phyloP scores from a whole-genome alignment of 2,113 vertebrate genomes.

The Rhinogobius similis region DNA sequence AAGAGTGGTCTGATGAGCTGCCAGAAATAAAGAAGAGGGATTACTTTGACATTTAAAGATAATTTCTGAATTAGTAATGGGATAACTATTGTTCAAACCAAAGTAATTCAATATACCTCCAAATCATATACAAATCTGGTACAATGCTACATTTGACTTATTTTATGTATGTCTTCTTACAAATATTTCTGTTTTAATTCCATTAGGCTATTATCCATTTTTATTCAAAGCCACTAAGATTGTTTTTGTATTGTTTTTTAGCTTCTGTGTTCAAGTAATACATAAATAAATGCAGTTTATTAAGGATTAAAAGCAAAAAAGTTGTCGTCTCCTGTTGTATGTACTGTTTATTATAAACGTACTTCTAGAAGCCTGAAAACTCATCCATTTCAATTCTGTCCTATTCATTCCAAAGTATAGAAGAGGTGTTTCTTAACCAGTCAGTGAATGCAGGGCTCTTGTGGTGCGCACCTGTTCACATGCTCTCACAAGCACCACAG shows the following conservation, averaged over 20 bases:
- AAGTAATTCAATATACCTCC: too few species aligned
- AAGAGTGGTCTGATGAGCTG: neutral
- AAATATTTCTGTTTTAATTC: neutral
- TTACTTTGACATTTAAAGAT: neutral
- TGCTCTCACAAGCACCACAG: neutral
- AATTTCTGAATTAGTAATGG: too few species aligned
- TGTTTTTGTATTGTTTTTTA: too few species aligned
- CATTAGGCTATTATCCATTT: neutral
- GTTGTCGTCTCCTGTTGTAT: too few species aligned
- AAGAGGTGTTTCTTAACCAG: neutral
- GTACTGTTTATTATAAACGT: too few species aligned
- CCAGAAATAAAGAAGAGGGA: neutral
- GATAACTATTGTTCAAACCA: too few species aligned
- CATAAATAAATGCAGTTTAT: too few species aligned
- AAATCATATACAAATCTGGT: neutral
- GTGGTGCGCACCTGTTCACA: constrained; percentile 2
- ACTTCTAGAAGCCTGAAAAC: neutral
- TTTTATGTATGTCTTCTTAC: neutral
- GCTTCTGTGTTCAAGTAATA: too few species aligned
- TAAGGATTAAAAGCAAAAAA: too few species aligned
- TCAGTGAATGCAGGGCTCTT: neutral
- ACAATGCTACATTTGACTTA: neutral
- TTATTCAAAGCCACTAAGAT: too few species aligned
- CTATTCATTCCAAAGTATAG: neutral
- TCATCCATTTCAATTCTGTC: neutral